A percentile compares a stretch with the other conserved stretches of the same genome.
Conservation (phyloP, 1,140 invertebrate genomes). For the Orchestia grillus region DNA sequence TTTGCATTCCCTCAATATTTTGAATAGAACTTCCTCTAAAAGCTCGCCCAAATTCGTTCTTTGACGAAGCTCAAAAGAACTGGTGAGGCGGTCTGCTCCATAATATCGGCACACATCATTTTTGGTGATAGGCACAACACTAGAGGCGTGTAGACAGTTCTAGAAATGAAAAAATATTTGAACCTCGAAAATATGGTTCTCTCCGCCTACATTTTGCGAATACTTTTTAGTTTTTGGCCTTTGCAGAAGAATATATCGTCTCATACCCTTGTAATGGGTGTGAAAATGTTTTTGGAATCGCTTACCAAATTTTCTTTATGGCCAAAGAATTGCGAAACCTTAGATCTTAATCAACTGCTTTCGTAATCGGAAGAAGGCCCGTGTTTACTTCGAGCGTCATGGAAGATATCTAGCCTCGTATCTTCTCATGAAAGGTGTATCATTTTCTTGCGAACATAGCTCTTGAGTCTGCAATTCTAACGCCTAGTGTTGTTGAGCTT, state of each 20-base stretch:
- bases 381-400: neutral
- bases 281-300: neutral
- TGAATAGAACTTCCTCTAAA: conserved; percentile 52
- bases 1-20: conserved; percentile 51
- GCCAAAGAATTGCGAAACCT: neutral
- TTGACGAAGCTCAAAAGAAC: conserved; percentile 40
- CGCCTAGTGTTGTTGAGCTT: neutral
- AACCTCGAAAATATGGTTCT: neutral
- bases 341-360: neutral
- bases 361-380: neutral
- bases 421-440: neutral
- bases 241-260: neutral
- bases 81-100: neutral
- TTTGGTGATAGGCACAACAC: neutral
- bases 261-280: neutral
- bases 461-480: neutral
- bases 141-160: neutral
- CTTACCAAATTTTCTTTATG: neutral
- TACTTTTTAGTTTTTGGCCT: neutral
- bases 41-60: conserved; percentile 47
- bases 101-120: conserved; percentile 21
- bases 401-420: neutral
- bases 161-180: neutral
- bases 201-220: neutral
- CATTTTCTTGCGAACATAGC: neutral